Base-by-base conservation (phyloP, 2,888 invertebrate genomes). In the Cephonodes hylas region DNA sequence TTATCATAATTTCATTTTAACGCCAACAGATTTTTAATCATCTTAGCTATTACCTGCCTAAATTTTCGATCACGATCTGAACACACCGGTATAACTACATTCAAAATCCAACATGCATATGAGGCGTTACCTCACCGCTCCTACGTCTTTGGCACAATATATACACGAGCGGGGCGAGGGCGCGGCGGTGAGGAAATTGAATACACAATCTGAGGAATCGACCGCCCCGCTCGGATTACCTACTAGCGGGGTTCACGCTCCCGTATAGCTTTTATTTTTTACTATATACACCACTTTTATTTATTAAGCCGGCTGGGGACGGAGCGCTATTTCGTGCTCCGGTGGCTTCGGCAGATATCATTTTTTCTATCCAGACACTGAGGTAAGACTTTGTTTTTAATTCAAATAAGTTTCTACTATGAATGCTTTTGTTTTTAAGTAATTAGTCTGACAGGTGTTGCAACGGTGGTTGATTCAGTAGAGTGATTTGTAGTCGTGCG, bases 161-260 rank as follows among this genome's bases (percentile, higher is more conserved):
- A 79, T 75, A 77, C 77, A 74, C 73, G 71, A 66, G 70, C 70
- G 77, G 72, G 73, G 73, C 71, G 71, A 77, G 72, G 73, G 73
- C 71, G 71, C 65, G 71, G 72, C 71, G 68, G 70, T 73, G 70
- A 80, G 82, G 82, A 83, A 83, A 83, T 83, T 82, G 82, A 82
- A 82, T 83, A 80, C 77, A 79, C 82, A 80, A 82, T 82, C 79
- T 81, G 72, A 71, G 71, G 67, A 74, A 79, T 80, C 79, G 76
- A 73, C 74, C 76, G 72, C 58, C 45, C 38, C 61, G 46, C 45
- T 42, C 61, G 58, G 61, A 61, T 61, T 61, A 56, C 27, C 53
- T 25, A 44, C 46, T 23, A n/a, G 34, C 31, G 18, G 38, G 45
- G 44, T 46, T 46, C 46, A 23, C 15, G 48, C 18, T 45, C 15